Percentiles rank a stretch among this genome's conserved stretches.
These are phyloP conservation scores for Porphyrio hochstetteri DNA, from an alignment of 2,113 vertebrate species.

Conservation along the genomic window DNA sequence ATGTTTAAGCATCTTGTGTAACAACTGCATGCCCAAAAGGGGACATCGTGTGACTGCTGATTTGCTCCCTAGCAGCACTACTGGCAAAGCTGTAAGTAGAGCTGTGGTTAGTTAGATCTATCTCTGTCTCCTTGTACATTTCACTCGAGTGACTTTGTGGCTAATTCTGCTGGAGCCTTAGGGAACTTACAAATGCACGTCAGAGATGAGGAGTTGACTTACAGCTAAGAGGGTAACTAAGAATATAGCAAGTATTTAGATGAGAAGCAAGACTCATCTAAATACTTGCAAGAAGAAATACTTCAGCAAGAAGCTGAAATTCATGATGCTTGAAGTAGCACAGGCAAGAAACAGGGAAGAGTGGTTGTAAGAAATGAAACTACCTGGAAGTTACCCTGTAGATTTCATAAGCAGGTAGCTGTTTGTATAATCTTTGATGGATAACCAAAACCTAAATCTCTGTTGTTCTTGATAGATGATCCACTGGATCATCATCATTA, in stretches of 20 bases:
- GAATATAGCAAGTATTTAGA: slow-evolving; percentile 36
- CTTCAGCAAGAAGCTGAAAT: no score
- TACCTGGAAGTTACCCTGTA: neutral
- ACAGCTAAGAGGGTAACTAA: slow-evolving; percentile 19
- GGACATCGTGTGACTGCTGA: neutral
- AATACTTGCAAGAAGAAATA: no score
- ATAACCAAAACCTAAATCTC: neutral
- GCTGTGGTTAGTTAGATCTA: slow-evolving; percentile 40
- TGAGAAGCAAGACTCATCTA: slow-evolving; percentile 3
- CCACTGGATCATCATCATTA: neutral
- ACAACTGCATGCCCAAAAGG: neutral
- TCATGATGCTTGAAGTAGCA: neutral
- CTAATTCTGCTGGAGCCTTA: slow-evolving; percentile 62
- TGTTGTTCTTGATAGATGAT: neutral
- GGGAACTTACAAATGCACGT: slow-evolving; percentile 17
- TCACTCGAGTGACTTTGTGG: slow-evolving; percentile 52
- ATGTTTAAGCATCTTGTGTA: neutral
- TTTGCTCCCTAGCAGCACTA: neutral
- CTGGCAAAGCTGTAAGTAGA: slow-evolving; percentile 39
- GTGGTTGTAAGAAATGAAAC: neutral
- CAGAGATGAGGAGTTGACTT: slow-evolving; percentile 27
- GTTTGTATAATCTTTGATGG: neutral
- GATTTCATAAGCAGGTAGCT: neutral
- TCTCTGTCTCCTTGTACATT: slow-evolving; percentile 57
- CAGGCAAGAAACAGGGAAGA: neutral